Evolutionary conservation across 1,140 invertebrate genomes (phyloP), one percentile per base, ranked within the genome.

Genomic region (Lucilia cuprina): DNA sequence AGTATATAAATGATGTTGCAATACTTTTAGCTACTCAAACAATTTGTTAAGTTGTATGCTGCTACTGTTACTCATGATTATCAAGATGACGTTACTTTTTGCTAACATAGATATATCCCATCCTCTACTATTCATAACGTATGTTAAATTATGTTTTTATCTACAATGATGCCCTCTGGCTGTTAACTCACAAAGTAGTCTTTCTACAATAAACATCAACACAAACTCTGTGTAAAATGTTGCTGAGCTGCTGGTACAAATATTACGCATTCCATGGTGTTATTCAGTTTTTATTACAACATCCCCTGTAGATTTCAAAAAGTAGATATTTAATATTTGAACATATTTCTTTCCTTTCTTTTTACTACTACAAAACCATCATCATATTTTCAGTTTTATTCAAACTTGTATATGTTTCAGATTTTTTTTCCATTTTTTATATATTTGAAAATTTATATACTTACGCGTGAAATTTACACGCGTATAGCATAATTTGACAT

Each of bases 401-500:
- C 55, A 60, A 14, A 60, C 55, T 17, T 13, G n/a, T 17, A 60
- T 60, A n/a, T n/a, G 55, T 60, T 60, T 14, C 55, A 17, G 12
- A 14, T 60, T 60, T 55, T 12, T 55, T 2, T n/a, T 60, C 55
- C n/a, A 60, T 14, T 60, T 60, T 70, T 70, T 70, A n/a, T 70
- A 55, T 55, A 55, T 55, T 70, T 70, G 65, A 19, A 55, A 55
- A 55, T 55, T 55, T 55, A 55, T 70, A 70, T 78, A 12, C 17
- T 5, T 78, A 41, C 35, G 82, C 50, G 34, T 47, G 74, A 84
- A 84, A 84, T 84, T 84, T 84, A 83, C 82, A 84, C 84, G 84
- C 82, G 82, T 83, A 82, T 83, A 75, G 82, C 49, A 84, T 84
- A 84, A 83, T 84, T 84, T 84, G 84, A 84, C 84, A 84, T 83